Evolutionary conservation across 2,888 invertebrate species (phyloP), one percentile per base, ranked within the genome.

Genomic region (Sycophila texana): DNA sequence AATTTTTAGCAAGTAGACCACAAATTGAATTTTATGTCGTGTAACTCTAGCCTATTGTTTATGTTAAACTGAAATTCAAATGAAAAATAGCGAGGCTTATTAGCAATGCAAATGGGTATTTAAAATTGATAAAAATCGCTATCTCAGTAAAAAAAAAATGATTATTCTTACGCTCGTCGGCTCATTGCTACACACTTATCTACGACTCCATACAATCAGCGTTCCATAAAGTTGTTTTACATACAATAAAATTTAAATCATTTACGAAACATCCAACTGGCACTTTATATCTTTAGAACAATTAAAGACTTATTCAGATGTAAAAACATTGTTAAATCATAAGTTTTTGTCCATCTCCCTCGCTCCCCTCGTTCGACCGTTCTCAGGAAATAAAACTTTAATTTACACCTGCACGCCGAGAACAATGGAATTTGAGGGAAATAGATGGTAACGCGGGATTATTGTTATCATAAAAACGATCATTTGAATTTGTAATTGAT

Each of bases 401-500:
- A 81, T 77, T 76, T 70, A 77, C 76, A 74, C 71, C 77, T 67
- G n/a, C 13, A 55, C 57, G 57, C 57, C 55, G 66, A 79, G 79
- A 79, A 82, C 78, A 81, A 83, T 79, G 71, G 81, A 73, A 82
- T 77, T 76, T 49, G 79, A 77, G 79, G 66, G 77, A 79, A 79
- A 82, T 77, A 81, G 77, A 81, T 77, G 79, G 74, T 39, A 39
- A 39, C 39, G 39, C 39, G 20, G 79, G 79, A 79, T 79, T 79
- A 79, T 74, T 72, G 77, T 77, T 79, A 81, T 81, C 79, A 72
- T 79, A 79, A 81, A 79, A 79, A 79, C 65, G 79, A 81, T 81
- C 79, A 57, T 79, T 79, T 81, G 81, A 81, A 79, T 81, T 77
- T 77, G 77, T 81, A 81, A 81, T 81, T 81, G 81, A 81, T 81